Conservation (phyloP, 2,888 invertebrate genomes). For the Onchidella celtica region DNA sequence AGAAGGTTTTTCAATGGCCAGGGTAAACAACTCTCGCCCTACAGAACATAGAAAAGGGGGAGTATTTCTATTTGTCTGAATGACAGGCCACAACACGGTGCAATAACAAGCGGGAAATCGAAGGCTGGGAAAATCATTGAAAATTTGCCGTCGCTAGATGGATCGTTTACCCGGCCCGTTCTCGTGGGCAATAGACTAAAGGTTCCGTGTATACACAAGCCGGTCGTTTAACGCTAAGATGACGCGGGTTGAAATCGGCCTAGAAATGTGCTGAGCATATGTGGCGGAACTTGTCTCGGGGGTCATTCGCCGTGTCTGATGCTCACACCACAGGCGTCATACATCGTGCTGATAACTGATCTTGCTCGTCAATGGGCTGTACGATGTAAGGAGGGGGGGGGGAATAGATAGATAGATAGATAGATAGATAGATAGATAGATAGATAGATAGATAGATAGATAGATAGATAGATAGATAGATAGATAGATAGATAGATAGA, state of each 20-base stretch:
- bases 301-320: too few species aligned
- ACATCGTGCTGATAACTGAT: too few species aligned
- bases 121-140: background rate
- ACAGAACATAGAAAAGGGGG: too few species aligned
- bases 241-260: background rate
- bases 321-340: too few species aligned
- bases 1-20: background rate
- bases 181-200: too few species aligned
- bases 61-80: background rate
- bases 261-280: background rate
- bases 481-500: slow-evolving; percentile 8
- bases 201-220: too few species aligned
- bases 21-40: background rate
- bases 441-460: background rate
- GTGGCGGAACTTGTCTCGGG: background rate
- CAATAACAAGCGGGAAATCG: background rate
- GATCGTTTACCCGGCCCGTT: background rate
- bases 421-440: background rate
- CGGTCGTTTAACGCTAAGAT: background rate
- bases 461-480: slow-evolving; percentile 21
- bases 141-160: background rate
- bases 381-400: background rate
- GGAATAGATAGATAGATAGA: slow-evolving; percentile 15
- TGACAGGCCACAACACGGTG: background rate
- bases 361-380: background rate